Conservation (phyloP, 2,888 invertebrate species). For the Hirtodrosophila confusa region DNA sequence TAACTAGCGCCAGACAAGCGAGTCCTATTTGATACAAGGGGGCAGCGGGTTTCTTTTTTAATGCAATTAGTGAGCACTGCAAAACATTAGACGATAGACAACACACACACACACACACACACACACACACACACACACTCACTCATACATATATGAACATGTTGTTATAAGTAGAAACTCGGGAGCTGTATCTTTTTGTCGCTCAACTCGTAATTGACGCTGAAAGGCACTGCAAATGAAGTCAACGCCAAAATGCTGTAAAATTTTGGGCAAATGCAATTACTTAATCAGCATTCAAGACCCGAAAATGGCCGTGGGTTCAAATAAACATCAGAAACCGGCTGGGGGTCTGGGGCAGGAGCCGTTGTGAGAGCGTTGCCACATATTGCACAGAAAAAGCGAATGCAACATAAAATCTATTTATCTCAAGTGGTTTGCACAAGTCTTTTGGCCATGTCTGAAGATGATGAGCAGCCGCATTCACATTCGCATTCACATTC, state of each 20-base stretch:
- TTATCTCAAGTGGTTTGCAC: constrained; percentile 72
- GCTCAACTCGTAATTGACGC: constrained; percentile 67
- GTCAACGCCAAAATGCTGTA: constrained; percentile 77
- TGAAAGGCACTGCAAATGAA: constrained; percentile 75
- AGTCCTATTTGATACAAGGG: constrained; percentile 22
- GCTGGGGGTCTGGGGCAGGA: neutral
- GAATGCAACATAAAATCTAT: constrained; percentile 62
- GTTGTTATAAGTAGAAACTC: constrained; percentile 22
- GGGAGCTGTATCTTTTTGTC: constrained; percentile 41
- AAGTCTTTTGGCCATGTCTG: constrained; percentile 43
- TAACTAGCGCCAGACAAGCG: constrained; percentile 58
- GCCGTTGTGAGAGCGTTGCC: constrained; percentile 4
- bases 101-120: constrained; percentile 3
- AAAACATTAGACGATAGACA: constrained; percentile 65
- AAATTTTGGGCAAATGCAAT: constrained; percentile 72
- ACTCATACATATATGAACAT: constrained; percentile 24
- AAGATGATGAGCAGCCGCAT: constrained; percentile 16
- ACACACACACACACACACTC: constrained; percentile 26
- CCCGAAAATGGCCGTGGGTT: constrained; percentile 35
- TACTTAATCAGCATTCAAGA: constrained; percentile 74
- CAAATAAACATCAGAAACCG: constrained; percentile 18
- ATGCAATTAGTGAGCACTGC: constrained; percentile 71
- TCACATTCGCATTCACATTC: constrained; percentile 6
- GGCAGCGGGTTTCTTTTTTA: constrained; percentile 58
- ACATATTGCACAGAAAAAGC: constrained; percentile 19